A percentile compares a stretch with the other conserved stretches of the same genome.
phyloP scores from a whole-genome alignment of 2,113 vertebrate genomes.

The Austrofundulus limnaeus region DNA sequence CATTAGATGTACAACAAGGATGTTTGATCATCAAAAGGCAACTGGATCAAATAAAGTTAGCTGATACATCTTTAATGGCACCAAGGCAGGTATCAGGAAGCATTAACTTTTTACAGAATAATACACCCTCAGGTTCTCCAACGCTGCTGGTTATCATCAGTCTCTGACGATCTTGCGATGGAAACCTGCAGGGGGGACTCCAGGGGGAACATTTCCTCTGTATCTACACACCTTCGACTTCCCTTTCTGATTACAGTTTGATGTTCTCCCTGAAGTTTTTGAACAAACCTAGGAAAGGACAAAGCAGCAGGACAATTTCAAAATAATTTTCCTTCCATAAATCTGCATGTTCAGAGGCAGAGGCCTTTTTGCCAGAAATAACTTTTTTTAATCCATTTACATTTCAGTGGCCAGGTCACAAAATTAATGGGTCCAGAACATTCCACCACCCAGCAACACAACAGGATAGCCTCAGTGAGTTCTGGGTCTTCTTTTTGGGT shows the following conservation, averaged over 20 bases:
- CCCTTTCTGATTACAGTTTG: conserved; percentile 14
- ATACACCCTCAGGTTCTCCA: conserved; percentile 39
- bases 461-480: too few species aligned
- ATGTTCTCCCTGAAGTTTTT: not conserved
- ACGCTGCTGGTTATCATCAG: conserved; percentile 40
- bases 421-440: too few species aligned
- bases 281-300: too few species aligned
- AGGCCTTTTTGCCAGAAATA: too few species aligned
- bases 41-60: conserved; percentile 52
- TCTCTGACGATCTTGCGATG: conserved; percentile 22
- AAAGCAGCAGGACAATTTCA: too few species aligned
- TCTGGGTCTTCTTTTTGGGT: too few species aligned
- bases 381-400: too few species aligned
- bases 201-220: not conserved
- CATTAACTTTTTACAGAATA: conserved; percentile 51
- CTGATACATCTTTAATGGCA: conserved; percentile 57
- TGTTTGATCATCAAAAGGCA: conserved; percentile 67
- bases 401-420: too few species aligned
- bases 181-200: conserved; percentile 5
- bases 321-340: too few species aligned
- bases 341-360: too few species aligned
- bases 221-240: not conserved
- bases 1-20: conserved; percentile 51
- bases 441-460: too few species aligned
- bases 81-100: conserved; percentile 41